These are phyloP conservation scores for Haliclona indistincta DNA, from an alignment of 37 sponge, comb jelly and placozoan species.

Conservation along the genomic window DNA sequence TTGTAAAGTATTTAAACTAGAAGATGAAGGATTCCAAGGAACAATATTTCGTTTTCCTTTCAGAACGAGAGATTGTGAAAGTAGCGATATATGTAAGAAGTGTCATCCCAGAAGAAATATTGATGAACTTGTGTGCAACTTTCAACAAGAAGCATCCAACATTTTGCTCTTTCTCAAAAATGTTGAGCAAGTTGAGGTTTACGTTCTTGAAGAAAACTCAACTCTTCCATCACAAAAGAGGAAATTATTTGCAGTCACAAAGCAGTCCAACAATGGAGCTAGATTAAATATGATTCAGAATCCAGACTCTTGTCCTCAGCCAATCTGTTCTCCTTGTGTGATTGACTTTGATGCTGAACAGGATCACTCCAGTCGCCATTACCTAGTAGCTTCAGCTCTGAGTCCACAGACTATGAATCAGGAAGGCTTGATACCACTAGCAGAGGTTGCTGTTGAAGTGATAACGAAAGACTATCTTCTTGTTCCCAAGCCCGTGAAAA, in stretches of 20 bases:
- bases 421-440: constrained; percentile 24
- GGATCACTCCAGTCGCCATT: neutral
- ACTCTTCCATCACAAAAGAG: neutral
- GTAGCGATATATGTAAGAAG: constrained; percentile 37
- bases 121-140: neutral
- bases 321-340: neutral
- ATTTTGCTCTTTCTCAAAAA: constrained; percentile 62
- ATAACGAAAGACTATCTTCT: neutral
- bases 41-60: constrained; percentile 84
- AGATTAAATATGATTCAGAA: neutral
- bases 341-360: neutral
- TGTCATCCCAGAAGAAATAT: constrained; percentile 7
- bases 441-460: constrained; percentile 24
- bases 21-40: constrained; percentile 48
- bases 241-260: neutral
- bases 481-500: neutral
- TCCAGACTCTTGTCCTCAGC: neutral
- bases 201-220: constrained; percentile 15
- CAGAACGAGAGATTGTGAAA: constrained; percentile 13
- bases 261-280: neutral
- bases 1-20: constrained; percentile 41
- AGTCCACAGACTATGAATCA: no score
- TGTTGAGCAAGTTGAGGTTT: constrained; percentile 47
- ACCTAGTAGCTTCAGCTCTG: constrained; percentile 27
- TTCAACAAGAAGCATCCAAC: constrained; percentile 25